A percentile compares a stretch with the other conserved stretches of the same genome.
These are phyloP conservation scores for Semicossyphus pulcher DNA, from an alignment of 2,113 vertebrate genomes.

Conservation along the genomic window DNA sequence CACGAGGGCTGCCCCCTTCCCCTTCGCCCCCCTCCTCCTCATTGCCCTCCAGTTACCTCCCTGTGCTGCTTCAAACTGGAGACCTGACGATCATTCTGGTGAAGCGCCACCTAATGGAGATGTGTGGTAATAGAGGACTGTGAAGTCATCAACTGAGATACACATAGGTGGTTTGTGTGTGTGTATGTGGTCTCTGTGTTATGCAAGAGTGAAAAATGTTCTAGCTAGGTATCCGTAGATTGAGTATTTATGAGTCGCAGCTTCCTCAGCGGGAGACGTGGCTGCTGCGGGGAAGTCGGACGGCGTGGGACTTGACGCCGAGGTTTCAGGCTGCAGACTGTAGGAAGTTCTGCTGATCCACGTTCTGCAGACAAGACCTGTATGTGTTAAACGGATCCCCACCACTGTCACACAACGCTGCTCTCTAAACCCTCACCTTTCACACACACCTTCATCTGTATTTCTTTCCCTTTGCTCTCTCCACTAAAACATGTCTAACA, in stretches of 20 bases:
- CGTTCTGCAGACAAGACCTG: slow-evolving; percentile 80
- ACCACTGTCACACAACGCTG: slow-evolving; percentile 65
- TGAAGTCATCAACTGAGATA: slow-evolving; percentile 85
- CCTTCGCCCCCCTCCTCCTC: slow-evolving; percentile 6
- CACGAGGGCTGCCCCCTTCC: slow-evolving; percentile 51
- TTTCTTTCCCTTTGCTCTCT: slow-evolving; percentile 66
- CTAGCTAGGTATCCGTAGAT: slow-evolving; percentile 85
- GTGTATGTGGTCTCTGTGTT: slow-evolving; percentile 76
- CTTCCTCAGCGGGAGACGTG: slow-evolving; percentile 79
- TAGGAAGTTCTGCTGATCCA: slow-evolving; percentile 90
- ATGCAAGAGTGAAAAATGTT: slow-evolving; percentile 77
- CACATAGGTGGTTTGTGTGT: slow-evolving; percentile 74
- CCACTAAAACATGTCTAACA: slow-evolving; percentile 85
- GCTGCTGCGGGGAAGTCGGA: slow-evolving; percentile 82
- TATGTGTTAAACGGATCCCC: slow-evolving; percentile 71
- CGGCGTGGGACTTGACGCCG: slow-evolving; percentile 57
- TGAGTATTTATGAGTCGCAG: slow-evolving; percentile 85
- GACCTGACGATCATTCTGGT: slow-evolving; percentile 48
- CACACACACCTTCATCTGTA: slow-evolving; percentile 65
- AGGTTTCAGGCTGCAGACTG: slow-evolving; percentile 75
- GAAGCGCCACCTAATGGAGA: slow-evolving; percentile 45
- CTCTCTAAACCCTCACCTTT: slow-evolving; percentile 40
- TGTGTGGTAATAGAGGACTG: slow-evolving; percentile 67
- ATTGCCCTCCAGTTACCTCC: slow-evolving; percentile 51
- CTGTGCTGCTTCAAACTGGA: slow-evolving; percentile 70